Evolutionary conservation across 2,797 vertebrate genomes (phyloP).

Genomic region (Channa striata): DNA sequence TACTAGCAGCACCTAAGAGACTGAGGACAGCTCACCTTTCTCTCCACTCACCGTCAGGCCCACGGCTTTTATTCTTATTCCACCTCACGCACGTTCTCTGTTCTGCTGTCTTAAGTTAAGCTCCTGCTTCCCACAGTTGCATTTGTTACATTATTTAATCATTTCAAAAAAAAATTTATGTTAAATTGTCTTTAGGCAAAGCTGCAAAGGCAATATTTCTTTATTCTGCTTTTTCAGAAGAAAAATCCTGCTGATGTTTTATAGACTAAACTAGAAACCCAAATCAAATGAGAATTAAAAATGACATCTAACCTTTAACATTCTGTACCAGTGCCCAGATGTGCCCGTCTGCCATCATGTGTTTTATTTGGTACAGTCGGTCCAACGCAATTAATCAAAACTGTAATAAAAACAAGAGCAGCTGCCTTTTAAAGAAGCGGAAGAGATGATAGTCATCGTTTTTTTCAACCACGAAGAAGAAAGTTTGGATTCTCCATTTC

Average conservation of each 20-base stretch:
- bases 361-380: constrained; percentile 41
- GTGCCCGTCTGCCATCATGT: constrained; percentile 21
- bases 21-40: constrained; percentile 57
- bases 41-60: constrained; percentile 56
- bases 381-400: constrained; percentile 65
- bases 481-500: constrained; percentile 34
- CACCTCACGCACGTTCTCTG: constrained; percentile 33
- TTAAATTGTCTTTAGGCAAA: constrained; percentile 61
- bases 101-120: constrained; percentile 76
- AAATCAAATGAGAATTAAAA: constrained; percentile 67
- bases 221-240: constrained; percentile 75
- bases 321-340: constrained; percentile 44
- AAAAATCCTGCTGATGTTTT: constrained; percentile 76
- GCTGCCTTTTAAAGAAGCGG: constrained; percentile 44
- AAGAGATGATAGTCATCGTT: constrained; percentile 18
- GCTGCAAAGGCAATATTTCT: constrained; percentile 70
- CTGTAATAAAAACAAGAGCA: constrained; percentile 35
- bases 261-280: constrained; percentile 59
- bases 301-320: constrained; percentile 67
- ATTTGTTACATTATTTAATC: constrained; percentile 72
- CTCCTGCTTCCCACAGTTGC: constrained; percentile 54
- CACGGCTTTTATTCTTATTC: constrained; percentile 62
- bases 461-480: constrained; percentile 35
- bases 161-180: constrained; percentile 75
- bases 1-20: constrained; percentile 84